Evolutionary conservation across 2,888 invertebrate genomes (phyloP).

Genomic region (Dione juno): DNA sequence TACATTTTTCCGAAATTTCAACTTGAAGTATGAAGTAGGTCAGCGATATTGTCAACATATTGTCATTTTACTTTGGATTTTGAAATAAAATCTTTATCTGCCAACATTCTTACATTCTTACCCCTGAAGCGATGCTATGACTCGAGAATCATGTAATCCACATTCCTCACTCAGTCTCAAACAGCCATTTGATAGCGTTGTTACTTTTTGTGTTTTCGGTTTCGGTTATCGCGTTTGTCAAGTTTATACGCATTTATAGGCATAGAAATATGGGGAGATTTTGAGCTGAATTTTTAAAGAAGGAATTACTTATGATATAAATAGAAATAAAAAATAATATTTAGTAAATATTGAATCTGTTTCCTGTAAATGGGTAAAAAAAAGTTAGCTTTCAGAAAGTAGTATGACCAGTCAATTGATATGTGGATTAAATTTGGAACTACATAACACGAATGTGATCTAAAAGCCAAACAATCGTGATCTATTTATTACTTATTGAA

Average conservation of each 20-base stretch:
- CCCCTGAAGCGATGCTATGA: conserved; percentile 3
- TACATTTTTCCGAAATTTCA: no score
- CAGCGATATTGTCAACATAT: neutral
- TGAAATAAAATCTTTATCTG: neutral
- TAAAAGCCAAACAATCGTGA: no score
- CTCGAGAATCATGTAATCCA: conserved; percentile 14
- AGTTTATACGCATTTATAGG: conserved; percentile 6
- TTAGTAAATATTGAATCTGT: no score
- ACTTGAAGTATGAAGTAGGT: neutral
- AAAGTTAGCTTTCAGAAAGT: no score
- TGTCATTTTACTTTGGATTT: neutral
- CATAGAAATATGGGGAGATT: neutral
- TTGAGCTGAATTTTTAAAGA: neutral
- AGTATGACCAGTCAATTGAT: no score
- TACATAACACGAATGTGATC: no score
- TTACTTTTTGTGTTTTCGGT: conserved; percentile 17
- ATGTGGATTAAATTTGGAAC: no score
- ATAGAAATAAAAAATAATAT: no score
- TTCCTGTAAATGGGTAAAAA: no score
- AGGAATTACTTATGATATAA: neutral
- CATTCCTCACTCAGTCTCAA: neutral
- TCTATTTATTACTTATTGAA: no score
- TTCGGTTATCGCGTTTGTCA: conserved; percentile 2
- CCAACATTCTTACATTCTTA: neutral
- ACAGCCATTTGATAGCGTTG: conserved; percentile 20